Conservation (phyloP, 2,888 invertebrate genomes). For the Chloroclysta siterata region DNA sequence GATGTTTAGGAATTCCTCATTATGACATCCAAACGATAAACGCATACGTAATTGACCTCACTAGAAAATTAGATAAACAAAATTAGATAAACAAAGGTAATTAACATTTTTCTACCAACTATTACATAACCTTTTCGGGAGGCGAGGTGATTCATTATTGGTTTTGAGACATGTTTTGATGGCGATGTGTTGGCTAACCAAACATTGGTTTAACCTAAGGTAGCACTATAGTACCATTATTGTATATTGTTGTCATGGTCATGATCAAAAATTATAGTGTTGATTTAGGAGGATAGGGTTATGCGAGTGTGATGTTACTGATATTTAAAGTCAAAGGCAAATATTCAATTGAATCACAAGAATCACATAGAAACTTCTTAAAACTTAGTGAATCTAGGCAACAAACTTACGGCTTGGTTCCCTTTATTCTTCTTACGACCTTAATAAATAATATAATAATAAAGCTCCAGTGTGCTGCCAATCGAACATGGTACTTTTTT, state of each 20-base stretch:
- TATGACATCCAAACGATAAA: conserved; percentile 9
- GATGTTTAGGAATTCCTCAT: conserved; percentile 4
- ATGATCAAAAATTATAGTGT: conserved; percentile 38
- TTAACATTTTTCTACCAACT: conserved; percentile 25
- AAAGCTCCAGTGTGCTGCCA: no score
- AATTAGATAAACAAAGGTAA: conserved; percentile 24
- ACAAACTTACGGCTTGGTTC: no score
- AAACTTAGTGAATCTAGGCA: no score
- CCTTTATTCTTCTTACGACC: no score
- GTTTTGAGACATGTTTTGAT: conserved; percentile 59
- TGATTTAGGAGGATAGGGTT: conserved; percentile 22
- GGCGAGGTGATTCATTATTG: conserved; percentile 63
- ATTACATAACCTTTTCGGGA: conserved; percentile 34
- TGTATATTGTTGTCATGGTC: conserved; percentile 54
- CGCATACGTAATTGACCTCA: conserved; percentile 21
- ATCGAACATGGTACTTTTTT: no score
- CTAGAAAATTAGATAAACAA: conserved; percentile 18
- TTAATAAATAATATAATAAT: no score
- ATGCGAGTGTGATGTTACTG: no score
- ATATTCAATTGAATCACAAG: no score
- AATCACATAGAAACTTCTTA: no score
- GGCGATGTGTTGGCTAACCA: conserved; percentile 53
- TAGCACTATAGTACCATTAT: conserved; percentile 33
- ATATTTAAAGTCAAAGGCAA: no score
- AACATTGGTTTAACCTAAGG: conserved; percentile 55